Percentiles rank a stretch among this genome's conserved stretches.
phyloP scores from a whole-genome alignment of 2,113 vertebrate genomes.

The Natator depressus region DNA sequence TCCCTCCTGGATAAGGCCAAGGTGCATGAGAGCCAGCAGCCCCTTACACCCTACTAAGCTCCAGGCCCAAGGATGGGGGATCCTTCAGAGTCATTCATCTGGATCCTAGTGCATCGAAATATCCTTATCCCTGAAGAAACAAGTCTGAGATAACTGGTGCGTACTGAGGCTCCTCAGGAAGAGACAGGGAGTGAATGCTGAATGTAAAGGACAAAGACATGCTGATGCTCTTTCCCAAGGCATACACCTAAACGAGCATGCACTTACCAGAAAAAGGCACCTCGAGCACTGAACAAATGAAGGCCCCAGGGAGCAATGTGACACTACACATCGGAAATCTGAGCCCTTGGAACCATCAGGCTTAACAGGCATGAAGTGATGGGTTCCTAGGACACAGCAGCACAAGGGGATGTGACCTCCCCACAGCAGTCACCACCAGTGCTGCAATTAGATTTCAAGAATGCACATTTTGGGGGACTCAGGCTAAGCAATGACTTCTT shows the following conservation, averaged over 20 bases:
- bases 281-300: background rate
- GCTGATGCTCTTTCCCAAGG: background rate
- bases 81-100: background rate
- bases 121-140: too few species aligned
- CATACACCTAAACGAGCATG: background rate
- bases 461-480: rapidly evolving
- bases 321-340: rapidly evolving
- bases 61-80: background rate
- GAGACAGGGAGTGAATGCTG: background rate
- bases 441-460: rapidly evolving
- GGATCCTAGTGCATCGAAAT: background rate
- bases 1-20: background rate
- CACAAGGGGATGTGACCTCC: rapidly evolving
- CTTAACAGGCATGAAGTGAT: background rate
- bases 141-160: too few species aligned
- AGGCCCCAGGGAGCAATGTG: background rate
- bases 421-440: rapidly evolving
- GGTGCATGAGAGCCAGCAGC: background rate
- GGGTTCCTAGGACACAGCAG: background rate
- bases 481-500: background rate
- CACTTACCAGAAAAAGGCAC: background rate
- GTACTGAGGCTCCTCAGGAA: background rate
- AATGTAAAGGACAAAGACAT: background rate
- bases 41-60: background rate
- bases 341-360: background rate